Evolutionary conservation across 2,113 vertebrate genomes (phyloP).

Genomic region (Larimichthys polyactis): DNA sequence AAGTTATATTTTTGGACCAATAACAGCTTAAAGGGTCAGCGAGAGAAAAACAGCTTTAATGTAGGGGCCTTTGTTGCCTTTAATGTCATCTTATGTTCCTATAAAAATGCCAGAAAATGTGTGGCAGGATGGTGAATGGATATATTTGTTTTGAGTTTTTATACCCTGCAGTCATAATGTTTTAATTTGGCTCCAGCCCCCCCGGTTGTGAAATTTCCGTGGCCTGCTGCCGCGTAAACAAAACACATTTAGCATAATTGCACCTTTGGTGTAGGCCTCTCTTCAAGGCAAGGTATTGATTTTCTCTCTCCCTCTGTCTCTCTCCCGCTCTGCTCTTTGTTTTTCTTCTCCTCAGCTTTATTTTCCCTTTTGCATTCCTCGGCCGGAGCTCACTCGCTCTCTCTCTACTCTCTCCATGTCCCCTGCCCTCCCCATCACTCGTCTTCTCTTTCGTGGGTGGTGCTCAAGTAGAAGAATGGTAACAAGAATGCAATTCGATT

Average conservation of each 20-base stretch:
- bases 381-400: constrained; percentile 35
- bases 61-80: constrained; percentile 43
- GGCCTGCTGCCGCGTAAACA: constrained; percentile 74
- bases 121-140: constrained; percentile 19
- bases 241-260: constrained; percentile 84
- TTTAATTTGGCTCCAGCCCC: constrained; percentile 72
- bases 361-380: constrained; percentile 77
- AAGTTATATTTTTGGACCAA: constrained; percentile 42
- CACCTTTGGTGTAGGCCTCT: constrained; percentile 80
- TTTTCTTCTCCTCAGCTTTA: constrained; percentile 75
- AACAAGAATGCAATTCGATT: constrained; percentile 75
- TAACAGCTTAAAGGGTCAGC: constrained; percentile 25
- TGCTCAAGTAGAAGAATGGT: constrained; percentile 75
- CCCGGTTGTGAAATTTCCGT: constrained; percentile 67
- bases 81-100: constrained; percentile 49
- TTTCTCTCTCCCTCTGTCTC: constrained; percentile 72
- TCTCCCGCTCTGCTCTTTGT: constrained; percentile 61
- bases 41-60: constrained; percentile 48
- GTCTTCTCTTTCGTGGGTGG: constrained; percentile 52
- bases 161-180: constrained; percentile 66
- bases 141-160: constrained; percentile 63
- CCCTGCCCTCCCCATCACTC: constrained; percentile 43
- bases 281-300: constrained; percentile 81
- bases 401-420: constrained; percentile 28
- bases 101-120: constrained; percentile 56